phyloP scores from a whole-genome alignment of 2,797 vertebrate genomes.

The Periparus ater region DNA sequence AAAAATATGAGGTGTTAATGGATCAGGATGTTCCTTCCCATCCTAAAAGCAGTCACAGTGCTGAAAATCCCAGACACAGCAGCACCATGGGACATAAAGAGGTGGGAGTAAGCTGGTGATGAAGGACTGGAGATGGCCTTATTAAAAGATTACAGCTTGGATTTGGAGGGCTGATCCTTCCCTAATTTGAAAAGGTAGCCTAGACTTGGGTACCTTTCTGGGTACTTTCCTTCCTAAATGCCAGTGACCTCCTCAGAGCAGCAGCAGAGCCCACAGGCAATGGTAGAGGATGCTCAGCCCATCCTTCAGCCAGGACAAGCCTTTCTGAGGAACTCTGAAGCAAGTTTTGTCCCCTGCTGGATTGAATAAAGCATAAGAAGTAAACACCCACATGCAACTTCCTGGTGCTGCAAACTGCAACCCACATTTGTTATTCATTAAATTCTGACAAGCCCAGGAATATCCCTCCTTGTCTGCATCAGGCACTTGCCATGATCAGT shows the following conservation, averaged over 20 bases:
- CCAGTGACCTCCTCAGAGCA: background rate
- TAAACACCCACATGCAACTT: background rate
- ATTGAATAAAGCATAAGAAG: background rate
- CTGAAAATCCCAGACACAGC: background rate
- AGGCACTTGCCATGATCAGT: background rate
- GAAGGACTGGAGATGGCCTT: background rate
- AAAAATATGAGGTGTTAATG: background rate
- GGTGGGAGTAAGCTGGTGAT: background rate
- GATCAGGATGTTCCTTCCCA: background rate
- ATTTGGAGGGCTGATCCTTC: background rate
- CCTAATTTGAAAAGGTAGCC: background rate
- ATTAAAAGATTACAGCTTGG: background rate
- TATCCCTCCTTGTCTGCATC: background rate
- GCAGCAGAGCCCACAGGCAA: background rate
- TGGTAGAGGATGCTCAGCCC: background rate
- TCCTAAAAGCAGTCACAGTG: background rate
- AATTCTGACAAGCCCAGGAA: background rate
- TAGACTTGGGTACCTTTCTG: background rate
- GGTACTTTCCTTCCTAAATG: background rate
- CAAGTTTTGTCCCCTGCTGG: background rate
- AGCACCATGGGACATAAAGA: background rate
- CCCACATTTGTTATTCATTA: background rate
- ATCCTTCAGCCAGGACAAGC: background rate
- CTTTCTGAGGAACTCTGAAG: background rate
- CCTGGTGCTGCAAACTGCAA: background rate